A percentile compares a stretch with the other conserved stretches of the same genome.
phyloP scores from a whole-genome alignment of 2,888 invertebrate species.

The Spilarctia lutea region DNA sequence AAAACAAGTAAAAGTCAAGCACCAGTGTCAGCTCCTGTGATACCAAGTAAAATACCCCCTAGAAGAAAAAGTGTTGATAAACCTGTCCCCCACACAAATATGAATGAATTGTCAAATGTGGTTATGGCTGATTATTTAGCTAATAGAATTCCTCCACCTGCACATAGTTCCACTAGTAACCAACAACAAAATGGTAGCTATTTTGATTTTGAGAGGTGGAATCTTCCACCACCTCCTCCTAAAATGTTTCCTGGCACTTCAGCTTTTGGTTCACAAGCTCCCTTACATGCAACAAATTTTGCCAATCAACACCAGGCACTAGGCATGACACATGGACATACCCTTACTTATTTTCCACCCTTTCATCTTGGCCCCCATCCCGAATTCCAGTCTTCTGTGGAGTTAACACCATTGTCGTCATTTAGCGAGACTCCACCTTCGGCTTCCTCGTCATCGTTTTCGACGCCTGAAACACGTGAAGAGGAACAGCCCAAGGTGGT shows the following conservation, averaged over 20 bases:
- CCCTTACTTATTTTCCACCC: slow-evolving; percentile 92
- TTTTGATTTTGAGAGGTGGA: slow-evolving; percentile 94
- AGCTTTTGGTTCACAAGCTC: slow-evolving; percentile 87
- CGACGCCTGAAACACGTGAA: slow-evolving; percentile 86
- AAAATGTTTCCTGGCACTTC: slow-evolving; percentile 89
- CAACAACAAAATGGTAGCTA: slow-evolving; percentile 90
- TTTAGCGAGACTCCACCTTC: slow-evolving; percentile 87
- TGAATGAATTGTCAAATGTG: slow-evolving; percentile 85
- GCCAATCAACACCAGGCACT: slow-evolving; percentile 88
- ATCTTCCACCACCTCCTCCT: slow-evolving; percentile 89
- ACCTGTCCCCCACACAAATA: slow-evolving; percentile 74
- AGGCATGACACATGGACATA: slow-evolving; percentile 89
- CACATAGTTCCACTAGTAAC: slow-evolving; percentile 88
- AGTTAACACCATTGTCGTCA: slow-evolving; percentile 87
- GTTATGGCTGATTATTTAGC: slow-evolving; percentile 86
- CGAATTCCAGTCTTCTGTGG: slow-evolving; percentile 89
- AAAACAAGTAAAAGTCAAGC: slow-evolving; percentile 80
- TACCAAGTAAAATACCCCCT: slow-evolving; percentile 66
- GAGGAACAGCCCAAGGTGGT: slow-evolving; percentile 94
- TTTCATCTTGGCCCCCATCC: slow-evolving; percentile 91
- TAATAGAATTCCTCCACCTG: slow-evolving; percentile 90
- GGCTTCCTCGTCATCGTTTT: slow-evolving; percentile 86
- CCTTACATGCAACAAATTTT: slow-evolving; percentile 85
- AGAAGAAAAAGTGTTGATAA: slow-evolving; percentile 88
- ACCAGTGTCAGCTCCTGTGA: slow-evolving; percentile 63